Evolutionary conservation across 2,797 vertebrate genomes (phyloP).

Genomic region (Poecilia velifera): DNA sequence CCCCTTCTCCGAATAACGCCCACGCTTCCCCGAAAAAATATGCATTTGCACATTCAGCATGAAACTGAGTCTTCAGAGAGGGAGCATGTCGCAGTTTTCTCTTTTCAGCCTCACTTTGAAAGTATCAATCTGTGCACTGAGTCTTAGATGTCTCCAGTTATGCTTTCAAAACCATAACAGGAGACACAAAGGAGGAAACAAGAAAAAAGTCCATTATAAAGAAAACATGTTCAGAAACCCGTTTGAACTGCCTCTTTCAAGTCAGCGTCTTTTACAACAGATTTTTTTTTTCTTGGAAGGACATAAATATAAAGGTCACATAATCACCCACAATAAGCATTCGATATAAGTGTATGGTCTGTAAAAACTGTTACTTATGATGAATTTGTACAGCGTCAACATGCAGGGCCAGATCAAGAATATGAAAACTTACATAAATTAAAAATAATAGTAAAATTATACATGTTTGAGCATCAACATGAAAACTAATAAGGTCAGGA

Average conservation of each 20-base stretch:
- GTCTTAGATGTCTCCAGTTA: constrained; percentile 27
- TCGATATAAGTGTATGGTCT: neutral
- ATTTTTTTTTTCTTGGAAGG: neutral
- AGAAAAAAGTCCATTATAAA: neutral
- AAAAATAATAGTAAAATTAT: too few species aligned
- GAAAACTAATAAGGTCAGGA: too few species aligned
- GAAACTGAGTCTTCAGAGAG: constrained; percentile 63
- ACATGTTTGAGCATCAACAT: too few species aligned
- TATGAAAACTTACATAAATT: too few species aligned
- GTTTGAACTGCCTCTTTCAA: constrained; percentile 5
- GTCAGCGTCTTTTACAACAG: neutral
- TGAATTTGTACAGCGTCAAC: neutral
- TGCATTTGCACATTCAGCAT: constrained; percentile 65
- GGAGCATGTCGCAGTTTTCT: constrained; percentile 45
- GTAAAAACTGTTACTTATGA: neutral
- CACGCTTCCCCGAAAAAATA: constrained; percentile 67
- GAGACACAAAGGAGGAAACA: constrained; percentile 19
- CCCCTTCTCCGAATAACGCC: constrained; percentile 66
- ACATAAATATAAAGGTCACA: constrained; percentile 10
- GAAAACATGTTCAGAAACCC: constrained; percentile 27
- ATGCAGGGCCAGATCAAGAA: too few species aligned
- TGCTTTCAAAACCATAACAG: constrained; percentile 29
- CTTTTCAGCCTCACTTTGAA: constrained; percentile 37
- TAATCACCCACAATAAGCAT: neutral
- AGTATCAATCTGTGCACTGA: constrained; percentile 43